These are phyloP conservation scores for Eremobia ochroleuca DNA, from an alignment of 2,888 invertebrate genomes.

Conservation along the genomic window DNA sequence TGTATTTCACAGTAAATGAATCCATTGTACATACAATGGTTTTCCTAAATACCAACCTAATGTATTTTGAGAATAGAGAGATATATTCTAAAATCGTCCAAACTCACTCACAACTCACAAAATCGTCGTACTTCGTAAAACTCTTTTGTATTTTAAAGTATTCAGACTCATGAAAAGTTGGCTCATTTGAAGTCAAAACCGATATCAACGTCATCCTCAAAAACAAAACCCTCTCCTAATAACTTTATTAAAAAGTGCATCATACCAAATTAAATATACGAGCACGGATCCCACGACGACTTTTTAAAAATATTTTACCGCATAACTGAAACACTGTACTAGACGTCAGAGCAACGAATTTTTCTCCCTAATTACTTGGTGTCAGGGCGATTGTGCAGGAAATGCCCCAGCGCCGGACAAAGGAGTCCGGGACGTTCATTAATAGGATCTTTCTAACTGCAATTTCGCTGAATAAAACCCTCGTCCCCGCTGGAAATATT, in stretches of 20 bases:
- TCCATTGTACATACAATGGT: background rate
- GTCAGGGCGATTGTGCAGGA: constrained; percentile 90
- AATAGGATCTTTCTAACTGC: constrained; percentile 91
- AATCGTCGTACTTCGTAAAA: background rate
- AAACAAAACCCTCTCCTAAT: constrained; percentile 15
- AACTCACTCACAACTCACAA: too few relatives aligned
- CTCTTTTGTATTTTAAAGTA: background rate
- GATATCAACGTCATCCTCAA: background rate
- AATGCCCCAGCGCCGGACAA: constrained; percentile 87
- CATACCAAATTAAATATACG: constrained; percentile 39
- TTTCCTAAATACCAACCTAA: background rate
- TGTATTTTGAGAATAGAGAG: too few relatives aligned
- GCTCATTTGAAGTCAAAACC: constrained; percentile 2
- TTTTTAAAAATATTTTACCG: constrained; percentile 73
- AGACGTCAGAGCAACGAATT: constrained; percentile 87
- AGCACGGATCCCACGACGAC: constrained; percentile 48
- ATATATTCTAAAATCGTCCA: background rate
- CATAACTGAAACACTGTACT: constrained; percentile 82
- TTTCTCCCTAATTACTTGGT: constrained; percentile 90
- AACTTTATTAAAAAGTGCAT: constrained; percentile 46
- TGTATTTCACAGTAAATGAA: background rate
- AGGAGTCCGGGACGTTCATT: constrained; percentile 89
- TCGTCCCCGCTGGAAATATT: constrained; percentile 85
- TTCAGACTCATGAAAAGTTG: background rate
- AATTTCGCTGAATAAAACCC: constrained; percentile 89